These are phyloP conservation scores for Lota lota DNA, from an alignment of 2,113 vertebrate genomes.

Conservation along the genomic window DNA sequence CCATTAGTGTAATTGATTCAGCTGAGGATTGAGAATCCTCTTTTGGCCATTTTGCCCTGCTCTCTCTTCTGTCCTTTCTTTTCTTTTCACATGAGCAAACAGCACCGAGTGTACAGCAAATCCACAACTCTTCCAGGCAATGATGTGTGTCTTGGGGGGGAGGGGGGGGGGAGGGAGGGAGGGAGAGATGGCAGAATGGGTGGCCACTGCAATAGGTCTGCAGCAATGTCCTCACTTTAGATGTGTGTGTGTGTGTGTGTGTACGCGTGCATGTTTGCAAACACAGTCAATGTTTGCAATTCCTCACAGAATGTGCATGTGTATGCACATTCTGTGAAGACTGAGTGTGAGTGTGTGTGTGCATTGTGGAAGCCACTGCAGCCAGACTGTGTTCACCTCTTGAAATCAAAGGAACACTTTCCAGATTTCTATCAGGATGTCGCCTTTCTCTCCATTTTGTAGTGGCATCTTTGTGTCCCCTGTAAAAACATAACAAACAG, in stretches of 20 bases:
- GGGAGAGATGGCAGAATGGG: neutral
- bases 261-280: neutral
- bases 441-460: conserved; percentile 13
- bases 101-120: conserved; percentile 10
- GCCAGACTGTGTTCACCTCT: conserved; percentile 27
- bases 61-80: conserved; percentile 7
- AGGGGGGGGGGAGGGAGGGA: conserved; percentile 7
- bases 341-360: conserved; percentile 1
- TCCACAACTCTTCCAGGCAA: conserved; percentile 8
- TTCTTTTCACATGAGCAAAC: conserved; percentile 19
- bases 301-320: no score
- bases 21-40: neutral
- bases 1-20: neutral
- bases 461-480: neutral
- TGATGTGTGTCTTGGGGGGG: neutral
- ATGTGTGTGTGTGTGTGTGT: conserved; percentile 32
- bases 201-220: conserved; percentile 48
- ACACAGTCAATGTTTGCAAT: no score
- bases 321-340: no score
- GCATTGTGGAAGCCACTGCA: conserved; percentile 27
- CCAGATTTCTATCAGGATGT: conserved; percentile 6
- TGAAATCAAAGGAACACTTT: conserved; percentile 13
- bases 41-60: neutral
- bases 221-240: conserved; percentile 30
- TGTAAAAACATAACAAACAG: neutral